phyloP scores from a whole-genome alignment of 2,888 invertebrate species.

The Cantharis rustica region DNA sequence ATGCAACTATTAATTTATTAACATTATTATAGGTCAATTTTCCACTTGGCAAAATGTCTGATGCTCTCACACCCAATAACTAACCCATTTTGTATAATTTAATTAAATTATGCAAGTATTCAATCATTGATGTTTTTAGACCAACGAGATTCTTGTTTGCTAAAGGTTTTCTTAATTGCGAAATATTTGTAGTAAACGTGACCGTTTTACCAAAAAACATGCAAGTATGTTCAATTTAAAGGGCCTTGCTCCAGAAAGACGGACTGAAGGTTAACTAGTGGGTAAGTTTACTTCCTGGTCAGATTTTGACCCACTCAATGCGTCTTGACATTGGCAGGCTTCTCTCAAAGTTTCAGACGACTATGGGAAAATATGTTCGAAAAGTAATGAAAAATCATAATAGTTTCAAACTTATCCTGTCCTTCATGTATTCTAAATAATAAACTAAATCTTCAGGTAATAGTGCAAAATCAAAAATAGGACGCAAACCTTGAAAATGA shows the following conservation, averaged over 20 bases:
- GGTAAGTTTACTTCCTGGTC: background rate
- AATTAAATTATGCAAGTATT: background rate
- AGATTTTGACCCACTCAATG: background rate
- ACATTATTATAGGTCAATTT: slow-evolving; percentile 1
- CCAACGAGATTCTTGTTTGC: background rate
- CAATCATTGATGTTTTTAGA: background rate
- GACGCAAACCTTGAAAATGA: background rate
- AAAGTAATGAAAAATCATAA: background rate
- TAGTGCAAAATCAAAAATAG: background rate
- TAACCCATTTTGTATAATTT: background rate
- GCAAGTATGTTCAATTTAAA: background rate
- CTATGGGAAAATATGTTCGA: background rate
- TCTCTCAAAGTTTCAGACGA: background rate
- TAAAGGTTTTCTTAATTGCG: background rate
- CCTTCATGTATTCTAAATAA: background rate
- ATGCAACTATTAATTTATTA: background rate
- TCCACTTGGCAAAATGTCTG: background rate
- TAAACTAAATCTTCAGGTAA: background rate
- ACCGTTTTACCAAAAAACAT: background rate
- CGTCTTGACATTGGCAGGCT: background rate
- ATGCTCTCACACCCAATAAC: background rate
- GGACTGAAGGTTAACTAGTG: background rate
- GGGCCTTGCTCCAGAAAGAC: background rate
- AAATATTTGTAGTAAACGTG: background rate
- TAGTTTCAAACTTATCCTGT: background rate